Conservation (phyloP, 2,113 vertebrate species). For the Sinocyclocheilus rhinocerous region DNA sequence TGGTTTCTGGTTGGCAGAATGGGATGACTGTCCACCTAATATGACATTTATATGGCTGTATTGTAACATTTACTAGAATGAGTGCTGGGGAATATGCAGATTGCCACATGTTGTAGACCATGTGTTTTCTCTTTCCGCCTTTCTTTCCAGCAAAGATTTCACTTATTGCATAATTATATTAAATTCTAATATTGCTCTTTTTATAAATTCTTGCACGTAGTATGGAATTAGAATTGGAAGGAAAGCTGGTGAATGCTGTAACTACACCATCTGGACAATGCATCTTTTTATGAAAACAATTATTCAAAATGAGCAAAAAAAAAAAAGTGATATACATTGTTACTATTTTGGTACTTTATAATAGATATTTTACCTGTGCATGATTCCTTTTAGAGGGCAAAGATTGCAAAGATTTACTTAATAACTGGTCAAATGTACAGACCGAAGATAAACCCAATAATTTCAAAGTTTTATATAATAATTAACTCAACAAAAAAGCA, state of each 20-base stretch:
- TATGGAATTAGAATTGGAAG: not conserved
- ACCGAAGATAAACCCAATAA: not conserved
- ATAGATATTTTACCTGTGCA: not conserved
- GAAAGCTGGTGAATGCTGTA: not conserved
- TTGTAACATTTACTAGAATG: too few species aligned
- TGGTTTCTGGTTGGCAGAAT: too few species aligned
- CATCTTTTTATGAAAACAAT: not conserved
- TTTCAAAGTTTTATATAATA: not conserved
- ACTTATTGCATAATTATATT: too few species aligned
- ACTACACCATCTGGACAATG: not conserved
- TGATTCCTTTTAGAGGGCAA: not conserved
- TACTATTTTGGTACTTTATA: not conserved
- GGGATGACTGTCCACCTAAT: too few species aligned
- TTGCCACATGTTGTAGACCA: too few species aligned
- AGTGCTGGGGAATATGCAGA: too few species aligned
- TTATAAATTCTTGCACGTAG: not conserved
- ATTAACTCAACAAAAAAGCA: not conserved
- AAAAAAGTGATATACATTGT: too few species aligned
- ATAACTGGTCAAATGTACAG: not conserved
- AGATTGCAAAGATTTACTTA: too few species aligned
- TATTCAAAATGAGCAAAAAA: not conserved
- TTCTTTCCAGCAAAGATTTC: too few species aligned
- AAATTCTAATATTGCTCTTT: too few species aligned
- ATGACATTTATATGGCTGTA: too few species aligned
- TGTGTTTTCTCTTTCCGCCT: too few species aligned